Evolutionary conservation across 2,888 invertebrate genomes (phyloP).

Genomic region (Ferrisia virgata): DNA sequence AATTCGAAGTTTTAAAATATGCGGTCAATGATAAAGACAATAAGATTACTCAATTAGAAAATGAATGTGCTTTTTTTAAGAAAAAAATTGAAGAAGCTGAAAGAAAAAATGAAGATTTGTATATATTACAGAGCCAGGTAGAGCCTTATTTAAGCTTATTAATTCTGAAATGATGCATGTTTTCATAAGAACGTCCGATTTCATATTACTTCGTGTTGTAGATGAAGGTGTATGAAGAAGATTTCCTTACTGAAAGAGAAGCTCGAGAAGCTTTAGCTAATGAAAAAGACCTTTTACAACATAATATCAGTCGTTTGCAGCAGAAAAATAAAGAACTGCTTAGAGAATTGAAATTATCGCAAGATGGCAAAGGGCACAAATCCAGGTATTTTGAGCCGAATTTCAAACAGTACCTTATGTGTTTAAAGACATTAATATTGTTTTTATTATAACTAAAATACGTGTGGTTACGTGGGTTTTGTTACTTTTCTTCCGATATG

Average conservation of each 20-base stretch:
- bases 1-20: neutral
- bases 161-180: neutral
- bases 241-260: slow-evolving; percentile 35
- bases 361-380: neutral
- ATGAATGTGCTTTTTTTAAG: neutral
- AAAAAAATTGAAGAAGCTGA: slow-evolving; percentile 33
- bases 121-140: slow-evolving; percentile 34
- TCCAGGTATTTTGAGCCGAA: neutral
- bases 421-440: too few relatives aligned
- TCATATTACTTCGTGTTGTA: neutral
- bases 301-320: slow-evolving; percentile 15
- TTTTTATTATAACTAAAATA: too few relatives aligned
- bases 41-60: slow-evolving; percentile 30
- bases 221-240: slow-evolving; percentile 45
- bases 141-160: neutral
- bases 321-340: slow-evolving; percentile 18
- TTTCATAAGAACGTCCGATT: too few relatives aligned
- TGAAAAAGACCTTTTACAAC: slow-evolving; percentile 31
- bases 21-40: slow-evolving; percentile 40
- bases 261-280: slow-evolving; percentile 40
- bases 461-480: too few relatives aligned
- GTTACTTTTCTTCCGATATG: too few relatives aligned
- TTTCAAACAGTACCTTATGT: too few relatives aligned
- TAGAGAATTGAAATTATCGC: slow-evolving; percentile 23
- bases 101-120: slow-evolving; percentile 36